Percentiles rank a stretch among this genome's conserved stretches.
Conservation (phyloP, 2,888 invertebrate genomes). For the Panopea generosa region DNA sequence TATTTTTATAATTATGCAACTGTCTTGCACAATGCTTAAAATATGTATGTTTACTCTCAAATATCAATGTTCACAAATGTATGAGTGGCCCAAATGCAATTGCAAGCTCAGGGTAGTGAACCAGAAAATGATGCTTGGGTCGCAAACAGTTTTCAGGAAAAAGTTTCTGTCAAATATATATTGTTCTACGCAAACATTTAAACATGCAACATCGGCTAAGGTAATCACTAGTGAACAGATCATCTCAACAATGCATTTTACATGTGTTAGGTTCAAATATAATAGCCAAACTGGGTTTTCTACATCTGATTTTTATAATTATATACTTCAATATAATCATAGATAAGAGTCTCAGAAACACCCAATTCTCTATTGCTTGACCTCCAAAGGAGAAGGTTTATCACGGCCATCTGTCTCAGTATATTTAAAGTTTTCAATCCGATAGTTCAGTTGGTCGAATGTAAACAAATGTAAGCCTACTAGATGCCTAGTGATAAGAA, state of each 20-base stretch:
- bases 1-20: constrained; percentile 44
- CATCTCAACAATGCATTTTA: constrained; percentile 1
- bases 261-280: constrained; percentile 8
- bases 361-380: constrained; percentile 2
- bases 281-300: no score
- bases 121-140: constrained; percentile 7
- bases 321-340: no score
- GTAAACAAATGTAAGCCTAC: constrained; percentile 1
- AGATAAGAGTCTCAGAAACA: neutral
- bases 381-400: constrained; percentile 25
- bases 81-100: constrained; percentile 50
- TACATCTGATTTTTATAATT: no score
- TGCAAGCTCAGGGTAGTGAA: constrained; percentile 7
- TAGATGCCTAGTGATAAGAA: neutral
- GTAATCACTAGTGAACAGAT: neutral
- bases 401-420: constrained; percentile 18
- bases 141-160: neutral
- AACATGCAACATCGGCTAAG: neutral
- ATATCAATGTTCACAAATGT: constrained; percentile 56
- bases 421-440: neutral
- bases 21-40: constrained; percentile 54
- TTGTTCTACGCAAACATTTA: constrained; percentile 4
- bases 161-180: constrained; percentile 9
- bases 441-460: neutral
- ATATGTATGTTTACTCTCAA: constrained; percentile 60